Percentiles rank a stretch among this genome's conserved stretches.
Evolutionary conservation across 2,797 vertebrate genomes (phyloP).

Genomic region (Sebastes minor): DNA sequence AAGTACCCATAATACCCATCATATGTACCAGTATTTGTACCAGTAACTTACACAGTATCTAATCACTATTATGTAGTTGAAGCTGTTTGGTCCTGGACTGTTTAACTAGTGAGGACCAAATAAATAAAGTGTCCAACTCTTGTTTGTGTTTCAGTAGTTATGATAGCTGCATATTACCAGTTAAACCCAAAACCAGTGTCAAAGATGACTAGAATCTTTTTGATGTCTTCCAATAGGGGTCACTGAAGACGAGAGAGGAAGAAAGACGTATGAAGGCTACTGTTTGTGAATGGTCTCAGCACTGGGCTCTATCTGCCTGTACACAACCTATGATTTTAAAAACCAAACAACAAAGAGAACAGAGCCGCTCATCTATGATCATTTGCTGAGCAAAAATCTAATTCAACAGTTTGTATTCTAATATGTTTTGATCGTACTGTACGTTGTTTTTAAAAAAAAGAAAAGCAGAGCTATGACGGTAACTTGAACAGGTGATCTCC

Average conservation of each 20-base stretch:
- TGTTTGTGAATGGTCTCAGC: not conserved
- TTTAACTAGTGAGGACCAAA: not conserved
- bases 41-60: not conserved
- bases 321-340: conserved; percentile 11
- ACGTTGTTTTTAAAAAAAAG: conserved; percentile 10
- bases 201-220: not conserved
- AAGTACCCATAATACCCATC: not conserved
- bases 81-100: not conserved
- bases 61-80: not conserved
- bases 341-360: not conserved
- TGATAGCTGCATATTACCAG: not conserved
- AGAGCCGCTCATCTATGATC: not conserved
- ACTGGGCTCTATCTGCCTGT: conserved; percentile 26
- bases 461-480: not conserved
- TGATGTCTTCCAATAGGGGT: conserved; percentile 57
- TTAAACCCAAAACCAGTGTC: not conserved
- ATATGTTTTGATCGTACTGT: not conserved
- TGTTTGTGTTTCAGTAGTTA: not conserved
- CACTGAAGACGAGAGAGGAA: conserved; percentile 44
- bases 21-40: not conserved
- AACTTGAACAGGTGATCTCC: conserved; percentile 26
- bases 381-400: not conserved
- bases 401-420: not conserved
- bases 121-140: not conserved
- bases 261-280: not conserved